Percentiles rank a stretch among this genome's conserved stretches.
Conservation (phyloP, 2,113 vertebrate genomes). For the Ornithorhynchus anatinus region DNA sequence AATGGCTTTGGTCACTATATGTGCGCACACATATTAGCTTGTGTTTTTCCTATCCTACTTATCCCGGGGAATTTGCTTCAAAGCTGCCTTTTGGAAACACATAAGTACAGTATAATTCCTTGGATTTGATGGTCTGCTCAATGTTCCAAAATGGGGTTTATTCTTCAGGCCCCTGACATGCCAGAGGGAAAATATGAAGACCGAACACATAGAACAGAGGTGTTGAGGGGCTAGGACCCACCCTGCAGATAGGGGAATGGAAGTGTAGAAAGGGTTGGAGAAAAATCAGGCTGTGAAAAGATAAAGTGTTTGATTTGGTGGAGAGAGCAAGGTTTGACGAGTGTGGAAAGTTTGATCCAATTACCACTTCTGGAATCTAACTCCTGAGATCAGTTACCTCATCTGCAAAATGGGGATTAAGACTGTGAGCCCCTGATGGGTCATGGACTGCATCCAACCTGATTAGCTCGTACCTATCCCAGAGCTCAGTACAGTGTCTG, state of each 20-base stretch:
- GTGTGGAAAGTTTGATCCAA: too few relatives aligned
- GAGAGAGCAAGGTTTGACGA: too few relatives aligned
- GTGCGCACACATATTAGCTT: constrained; percentile 57
- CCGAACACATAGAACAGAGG: rapidly evolving
- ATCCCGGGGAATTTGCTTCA: constrained; percentile 73
- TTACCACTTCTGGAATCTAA: too few relatives aligned
- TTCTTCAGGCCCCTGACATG: constrained; percentile 3
- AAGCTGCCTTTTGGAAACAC: constrained; percentile 73
- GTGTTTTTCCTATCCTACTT: constrained; percentile 49
- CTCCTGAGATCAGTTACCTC: too few relatives aligned
- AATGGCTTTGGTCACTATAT: constrained; percentile 12
- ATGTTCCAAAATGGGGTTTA: constrained; percentile 52
- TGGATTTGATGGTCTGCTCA: constrained; percentile 67
- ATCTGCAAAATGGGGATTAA: too few relatives aligned
- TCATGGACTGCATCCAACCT: too few relatives aligned
- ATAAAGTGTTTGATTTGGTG: too few relatives aligned
- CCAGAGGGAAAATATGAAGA: not conserved
- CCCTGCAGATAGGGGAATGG: not conserved
- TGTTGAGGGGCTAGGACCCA: too few relatives aligned
- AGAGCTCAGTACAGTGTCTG: too few relatives aligned
- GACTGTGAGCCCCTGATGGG: too few relatives aligned
- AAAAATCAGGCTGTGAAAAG: too few relatives aligned
- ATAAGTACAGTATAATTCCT: constrained; percentile 68
- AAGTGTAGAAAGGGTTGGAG: not conserved
- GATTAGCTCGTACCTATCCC: too few relatives aligned